Conservation (phyloP, 2,113 vertebrate genomes). For the Cynocephalus volans region DNA sequence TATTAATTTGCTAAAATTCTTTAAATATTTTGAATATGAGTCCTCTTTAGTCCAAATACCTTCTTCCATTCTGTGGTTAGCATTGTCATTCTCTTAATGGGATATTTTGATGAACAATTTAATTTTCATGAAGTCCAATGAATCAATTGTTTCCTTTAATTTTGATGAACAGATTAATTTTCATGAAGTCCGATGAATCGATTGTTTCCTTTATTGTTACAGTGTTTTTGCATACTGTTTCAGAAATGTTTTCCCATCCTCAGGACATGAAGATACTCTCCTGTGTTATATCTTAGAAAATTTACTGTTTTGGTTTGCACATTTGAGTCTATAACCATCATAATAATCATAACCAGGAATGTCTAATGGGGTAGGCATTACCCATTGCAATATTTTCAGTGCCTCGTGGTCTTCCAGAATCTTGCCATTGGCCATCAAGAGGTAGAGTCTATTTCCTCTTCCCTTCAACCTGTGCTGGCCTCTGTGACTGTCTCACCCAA, state of each 20-base stretch:
- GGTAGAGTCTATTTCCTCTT: background rate
- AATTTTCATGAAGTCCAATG: slow-evolving; percentile 19
- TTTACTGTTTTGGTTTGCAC: background rate
- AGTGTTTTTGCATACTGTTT: background rate
- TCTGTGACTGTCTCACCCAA: background rate
- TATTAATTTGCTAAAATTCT: background rate
- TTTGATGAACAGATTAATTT: slow-evolving; percentile 6
- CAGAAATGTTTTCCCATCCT: background rate
- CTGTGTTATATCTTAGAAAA: background rate
- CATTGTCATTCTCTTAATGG: slow-evolving; percentile 33
- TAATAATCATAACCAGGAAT: background rate
- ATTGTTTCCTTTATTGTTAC: background rate
- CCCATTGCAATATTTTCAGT: background rate
- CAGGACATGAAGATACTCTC: background rate
- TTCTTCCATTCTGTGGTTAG: background rate
- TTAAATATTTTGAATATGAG: background rate
- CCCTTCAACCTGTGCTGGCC: background rate
- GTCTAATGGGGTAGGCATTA: background rate
- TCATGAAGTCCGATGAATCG: background rate
- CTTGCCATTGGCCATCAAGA: background rate
- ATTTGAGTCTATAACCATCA: background rate
- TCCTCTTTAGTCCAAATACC: background rate
- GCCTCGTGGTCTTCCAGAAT: background rate
- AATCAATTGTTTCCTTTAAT: background rate
- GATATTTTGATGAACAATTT: background rate